These are phyloP conservation scores for Spicauda simplicius DNA, from an alignment of 2,888 invertebrate genomes.

Conservation along the genomic window DNA sequence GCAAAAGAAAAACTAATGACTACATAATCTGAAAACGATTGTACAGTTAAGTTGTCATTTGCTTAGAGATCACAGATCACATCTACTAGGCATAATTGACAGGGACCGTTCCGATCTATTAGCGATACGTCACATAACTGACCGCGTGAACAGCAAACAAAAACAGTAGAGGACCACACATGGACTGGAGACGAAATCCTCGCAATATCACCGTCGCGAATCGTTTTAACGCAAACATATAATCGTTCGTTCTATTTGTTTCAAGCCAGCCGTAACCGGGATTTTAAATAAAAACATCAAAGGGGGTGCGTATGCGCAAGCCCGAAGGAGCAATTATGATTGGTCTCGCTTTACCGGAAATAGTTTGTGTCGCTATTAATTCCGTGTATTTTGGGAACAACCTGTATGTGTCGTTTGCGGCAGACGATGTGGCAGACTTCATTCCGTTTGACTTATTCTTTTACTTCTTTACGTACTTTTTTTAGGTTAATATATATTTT, in stretches of 20 bases:
- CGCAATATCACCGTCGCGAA: conserved; percentile 78
- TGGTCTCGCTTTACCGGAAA: conserved; percentile 82
- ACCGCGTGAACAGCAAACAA: conserved; percentile 51
- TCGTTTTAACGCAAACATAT: conserved; percentile 81
- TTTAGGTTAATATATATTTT: too few species aligned
- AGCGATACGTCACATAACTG: conserved; percentile 63
- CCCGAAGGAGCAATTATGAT: conserved; percentile 82
- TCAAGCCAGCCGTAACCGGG: conserved; percentile 81
- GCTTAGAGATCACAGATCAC: background rate
- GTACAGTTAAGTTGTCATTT: background rate
- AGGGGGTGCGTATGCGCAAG: conserved; percentile 77
- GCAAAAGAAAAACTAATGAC: too few species aligned
- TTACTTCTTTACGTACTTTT: too few species aligned
- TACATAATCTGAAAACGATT: background rate
- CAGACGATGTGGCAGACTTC: conserved; percentile 29
- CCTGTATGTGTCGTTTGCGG: conserved; percentile 34
- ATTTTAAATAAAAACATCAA: conserved; percentile 83
- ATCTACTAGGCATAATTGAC: conserved; percentile 7
- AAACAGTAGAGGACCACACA: conserved; percentile 78
- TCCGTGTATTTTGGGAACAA: conserved; percentile 69
- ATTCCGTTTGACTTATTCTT: background rate
- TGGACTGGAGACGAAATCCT: conserved; percentile 70
- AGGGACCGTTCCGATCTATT: conserved; percentile 55
- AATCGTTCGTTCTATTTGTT: conserved; percentile 84
- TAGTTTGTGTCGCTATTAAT: conserved; percentile 82